A percentile compares a stretch with the other conserved stretches of the same genome.
Evolutionary conservation across 2,113 vertebrate species (phyloP).

Genomic region (Balaeniceps rex): DNA sequence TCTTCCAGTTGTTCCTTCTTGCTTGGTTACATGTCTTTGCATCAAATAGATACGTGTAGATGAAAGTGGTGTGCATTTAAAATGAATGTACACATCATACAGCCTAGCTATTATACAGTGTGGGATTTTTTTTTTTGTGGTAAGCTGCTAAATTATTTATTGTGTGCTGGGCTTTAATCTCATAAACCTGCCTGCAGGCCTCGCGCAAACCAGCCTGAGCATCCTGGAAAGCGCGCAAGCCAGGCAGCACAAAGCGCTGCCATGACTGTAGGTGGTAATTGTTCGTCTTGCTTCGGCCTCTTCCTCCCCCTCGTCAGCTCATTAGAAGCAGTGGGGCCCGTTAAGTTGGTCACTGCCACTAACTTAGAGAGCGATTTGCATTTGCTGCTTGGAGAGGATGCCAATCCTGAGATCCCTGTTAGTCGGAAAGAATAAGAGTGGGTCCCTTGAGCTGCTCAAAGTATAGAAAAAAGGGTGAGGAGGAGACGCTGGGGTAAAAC

Average conservation of each 20-base stretch:
- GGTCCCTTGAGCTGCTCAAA: not conserved
- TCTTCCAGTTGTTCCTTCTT: not conserved
- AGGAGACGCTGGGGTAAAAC: not conserved
- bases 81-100: conserved; percentile 52
- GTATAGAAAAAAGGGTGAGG: not conserved
- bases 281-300: not conserved
- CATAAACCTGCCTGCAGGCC: conserved; percentile 65
- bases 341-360: not conserved
- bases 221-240: not conserved
- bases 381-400: not conserved
- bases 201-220: not conserved
- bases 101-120: not conserved
- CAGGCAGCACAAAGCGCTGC: not conserved
- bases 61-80: conserved; percentile 35
- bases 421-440: rapidly evolving
- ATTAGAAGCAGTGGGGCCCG: not conserved
- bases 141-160: conserved; percentile 75
- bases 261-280: not conserved
- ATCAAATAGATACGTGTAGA: not conserved
- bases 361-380: not conserved
- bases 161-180: conserved; percentile 71
- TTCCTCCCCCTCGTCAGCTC: not conserved
- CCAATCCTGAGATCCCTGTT: not conserved
- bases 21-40: not conserved
- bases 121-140: not conserved